phyloP scores from a whole-genome alignment of 2,113 vertebrate genomes.

The Protobothrops mucrosquamatus region DNA sequence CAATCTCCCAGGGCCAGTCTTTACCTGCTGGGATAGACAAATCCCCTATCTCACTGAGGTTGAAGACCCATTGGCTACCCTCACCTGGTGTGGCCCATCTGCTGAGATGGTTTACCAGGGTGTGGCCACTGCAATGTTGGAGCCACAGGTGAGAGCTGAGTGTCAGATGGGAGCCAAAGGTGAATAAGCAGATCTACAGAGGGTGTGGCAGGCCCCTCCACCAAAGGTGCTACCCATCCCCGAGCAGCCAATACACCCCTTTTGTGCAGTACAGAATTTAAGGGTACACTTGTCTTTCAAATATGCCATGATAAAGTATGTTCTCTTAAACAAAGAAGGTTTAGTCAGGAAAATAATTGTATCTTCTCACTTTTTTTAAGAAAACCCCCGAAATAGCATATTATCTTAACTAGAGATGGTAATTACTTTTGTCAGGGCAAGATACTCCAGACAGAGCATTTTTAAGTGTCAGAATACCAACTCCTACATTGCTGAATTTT shows the following conservation, averaged over 20 bases:
- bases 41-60: neutral
- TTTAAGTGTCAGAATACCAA: constrained; percentile 6
- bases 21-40: neutral
- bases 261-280: neutral
- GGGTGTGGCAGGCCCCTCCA: neutral
- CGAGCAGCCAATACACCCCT: neutral
- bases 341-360: constrained; percentile 2
- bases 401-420: neutral
- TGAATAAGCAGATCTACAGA: neutral
- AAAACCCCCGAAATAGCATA: neutral
- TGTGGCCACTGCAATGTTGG: neutral
- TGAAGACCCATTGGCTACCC: neutral
- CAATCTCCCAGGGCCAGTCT: neutral
- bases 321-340: constrained; percentile 2
- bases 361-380: neutral
- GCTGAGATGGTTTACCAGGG: neutral
- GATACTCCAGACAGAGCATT: neutral
- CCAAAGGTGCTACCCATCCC: neutral
- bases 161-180: neutral
- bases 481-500: neutral
- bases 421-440: constrained; percentile 19
- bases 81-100: neutral
- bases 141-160: neutral
- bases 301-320: neutral
- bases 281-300: neutral